Evolutionary conservation across 2,888 invertebrate genomes (phyloP).

Genomic region (Drosophila lutescens): DNA sequence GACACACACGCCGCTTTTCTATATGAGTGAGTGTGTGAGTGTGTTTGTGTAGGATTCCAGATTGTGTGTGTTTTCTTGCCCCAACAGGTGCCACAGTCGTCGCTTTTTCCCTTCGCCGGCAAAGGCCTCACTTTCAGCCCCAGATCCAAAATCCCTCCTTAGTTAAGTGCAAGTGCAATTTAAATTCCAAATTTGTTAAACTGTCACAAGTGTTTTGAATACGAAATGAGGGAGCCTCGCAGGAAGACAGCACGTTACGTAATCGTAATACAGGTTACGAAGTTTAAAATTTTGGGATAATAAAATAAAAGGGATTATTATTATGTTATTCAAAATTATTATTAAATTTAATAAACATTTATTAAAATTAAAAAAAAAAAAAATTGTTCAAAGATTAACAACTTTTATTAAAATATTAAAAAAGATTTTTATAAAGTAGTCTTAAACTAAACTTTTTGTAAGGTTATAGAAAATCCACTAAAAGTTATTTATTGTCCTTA

Average conservation of each 20-base stretch:
- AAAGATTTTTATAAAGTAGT: too few species aligned
- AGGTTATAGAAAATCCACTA: too few species aligned
- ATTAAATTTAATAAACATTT: too few species aligned
- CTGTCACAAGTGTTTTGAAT: constrained; percentile 80
- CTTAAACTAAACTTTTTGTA: too few species aligned
- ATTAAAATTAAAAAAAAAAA: too few species aligned
- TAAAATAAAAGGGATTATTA: too few species aligned
- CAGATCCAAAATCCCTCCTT: constrained; percentile 24
- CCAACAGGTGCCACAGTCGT: constrained; percentile 31
- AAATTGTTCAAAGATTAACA: too few species aligned
- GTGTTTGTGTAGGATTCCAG: neutral
- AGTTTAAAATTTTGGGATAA: neutral
- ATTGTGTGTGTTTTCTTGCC: constrained; percentile 17
- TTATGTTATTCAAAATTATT: too few species aligned
- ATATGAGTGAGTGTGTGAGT: neutral
- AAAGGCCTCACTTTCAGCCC: neutral
- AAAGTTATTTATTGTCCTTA: too few species aligned
- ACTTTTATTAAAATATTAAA: too few species aligned
- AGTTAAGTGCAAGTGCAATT: constrained; percentile 72
- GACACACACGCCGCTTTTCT: constrained; percentile 3
- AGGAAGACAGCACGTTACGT: constrained; percentile 7
- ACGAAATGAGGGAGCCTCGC: constrained; percentile 66
- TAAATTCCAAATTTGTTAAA: constrained; percentile 82
- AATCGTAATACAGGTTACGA: neutral
- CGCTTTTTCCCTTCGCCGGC: neutral